Evolutionary conservation across 2,113 vertebrate species (phyloP), one percentile per base, ranked within the genome.

Genomic region (Martes martes): DNA sequence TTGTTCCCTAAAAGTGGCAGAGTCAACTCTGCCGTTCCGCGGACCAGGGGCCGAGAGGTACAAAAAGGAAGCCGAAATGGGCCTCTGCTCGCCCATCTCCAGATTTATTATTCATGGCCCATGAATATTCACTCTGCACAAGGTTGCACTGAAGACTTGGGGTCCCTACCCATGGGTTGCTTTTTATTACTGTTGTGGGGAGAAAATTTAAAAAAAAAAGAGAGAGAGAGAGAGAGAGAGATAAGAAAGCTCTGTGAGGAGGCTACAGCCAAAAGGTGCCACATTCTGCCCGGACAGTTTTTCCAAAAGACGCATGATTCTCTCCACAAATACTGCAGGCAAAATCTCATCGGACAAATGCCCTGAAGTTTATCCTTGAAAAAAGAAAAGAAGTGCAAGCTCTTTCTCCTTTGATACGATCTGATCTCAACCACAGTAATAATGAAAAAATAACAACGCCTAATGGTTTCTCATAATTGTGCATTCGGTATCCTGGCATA

Each of bases 1-100:
- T 99, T 98, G 98, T 99, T 99, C 99, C 99, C 98, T 98, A 99
- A 99, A 99, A 99, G 98, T 99, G 99, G 99, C 99, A 99, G 98
- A 98, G 98, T 99, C 99, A 98, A 98, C 98, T 98, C 97, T 36
- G 97, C 81, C 98, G 99, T 99, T 99, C 99, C 99, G 99, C 98
- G 98, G 99, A 99, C 99, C 99, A 99, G 99, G 99, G 97, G 92
- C 98, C 86, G 95, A 97, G 96, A 97, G 97, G 94, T 95, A 97
- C 97, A 98, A 98, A 98, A 98, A 98, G 79, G 31, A 78, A 98
- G 98, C 96, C 97, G 97, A 94, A 98, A 95, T 82, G 79, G 96
- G 96, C 93, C 96, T 93, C 69, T 14, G 69, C 88, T 85, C 63
- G 85, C 47, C 61, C 78, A 91, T 84, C 96, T 97, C 97, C 94